Evolutionary conservation across 2,888 invertebrate species (phyloP), one percentile per base, ranked within the genome.

Genomic region (Coleophora flavipennella): DNA sequence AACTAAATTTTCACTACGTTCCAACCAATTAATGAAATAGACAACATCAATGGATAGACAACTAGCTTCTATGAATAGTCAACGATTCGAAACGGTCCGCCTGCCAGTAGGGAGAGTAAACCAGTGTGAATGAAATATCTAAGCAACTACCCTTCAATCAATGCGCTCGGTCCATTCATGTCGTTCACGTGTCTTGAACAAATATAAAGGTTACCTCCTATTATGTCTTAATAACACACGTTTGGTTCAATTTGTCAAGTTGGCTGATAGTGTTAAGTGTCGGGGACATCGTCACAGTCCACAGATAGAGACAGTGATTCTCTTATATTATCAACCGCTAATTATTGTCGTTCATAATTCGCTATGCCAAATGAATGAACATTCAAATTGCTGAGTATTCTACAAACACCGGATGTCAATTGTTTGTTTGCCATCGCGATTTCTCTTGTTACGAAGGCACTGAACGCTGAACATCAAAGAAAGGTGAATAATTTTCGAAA

Each of bases 131-230:
- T 4, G 3, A 20, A 20, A 20, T 20, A 4, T 20, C 6, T 20
- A 20, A 6, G 20, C 20, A 20, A 4, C 20, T 20, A 20, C 3
- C 6, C 20, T 20, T 45, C 48, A 40, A 53, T 50, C 45, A 62
- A 67, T 62, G 80, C 67, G 64, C 61, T 67, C 64, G 58, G 71
- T 76, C 58, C 55, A 73, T 70, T 56, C 50, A 63, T 73, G 67
- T 70, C 59, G 58, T 81, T 77, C 77, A 75, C 66, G 76, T 71
- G 51, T 68, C 68, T 64, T 76, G 76, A 67, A 62, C 78, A 83
- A 71, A 77, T 57, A 80, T 73, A 83, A 80, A 75, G 74, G 70
- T 56, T 64, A 66, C 69, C 20, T 20, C 20, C 3, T 20, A 20
- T 67, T 68, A 70, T 72, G 69, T 67, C 64, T 64, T 76, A 79